Conservation (phyloP, 2,888 invertebrate species). For the Drymonia ruficornis region DNA sequence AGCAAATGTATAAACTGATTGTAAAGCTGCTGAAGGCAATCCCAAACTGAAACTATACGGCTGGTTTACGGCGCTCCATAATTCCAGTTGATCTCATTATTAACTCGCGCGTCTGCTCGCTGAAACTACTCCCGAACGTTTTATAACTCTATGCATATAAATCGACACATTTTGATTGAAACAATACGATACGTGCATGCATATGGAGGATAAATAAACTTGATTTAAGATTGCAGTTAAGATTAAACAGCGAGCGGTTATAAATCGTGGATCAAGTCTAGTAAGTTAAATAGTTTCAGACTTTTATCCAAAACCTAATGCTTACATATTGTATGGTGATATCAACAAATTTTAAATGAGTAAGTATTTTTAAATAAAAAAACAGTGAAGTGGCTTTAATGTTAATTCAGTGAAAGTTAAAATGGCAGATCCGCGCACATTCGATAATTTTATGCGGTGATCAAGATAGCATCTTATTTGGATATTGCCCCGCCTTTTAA, state of each 20-base stretch:
- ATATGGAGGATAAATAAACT: background rate
- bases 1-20: no score
- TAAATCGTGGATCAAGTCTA: background rate
- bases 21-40: background rate
- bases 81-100: constrained; percentile 4
- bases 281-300: background rate
- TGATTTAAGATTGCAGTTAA: background rate
- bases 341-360: background rate
- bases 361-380: background rate
- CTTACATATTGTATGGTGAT: background rate
- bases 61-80: constrained; percentile 1
- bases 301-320: no score
- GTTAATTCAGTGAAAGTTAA: no score
- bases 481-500: no score
- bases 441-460: no score
- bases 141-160: constrained; percentile 4
- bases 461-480: no score
- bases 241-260: background rate
- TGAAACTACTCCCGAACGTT: constrained; percentile 1
- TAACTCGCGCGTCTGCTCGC: background rate
- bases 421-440: no score
- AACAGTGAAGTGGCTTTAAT: background rate
- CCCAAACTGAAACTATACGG: background rate
- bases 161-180: constrained; percentile 3
- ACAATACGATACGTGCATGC: constrained; percentile 3